A percentile compares a stretch with the other conserved stretches of the same genome.
Evolutionary conservation across 2,797 vertebrate genomes (phyloP).

Genomic region (Pipistrellus pipistrellus): DNA sequence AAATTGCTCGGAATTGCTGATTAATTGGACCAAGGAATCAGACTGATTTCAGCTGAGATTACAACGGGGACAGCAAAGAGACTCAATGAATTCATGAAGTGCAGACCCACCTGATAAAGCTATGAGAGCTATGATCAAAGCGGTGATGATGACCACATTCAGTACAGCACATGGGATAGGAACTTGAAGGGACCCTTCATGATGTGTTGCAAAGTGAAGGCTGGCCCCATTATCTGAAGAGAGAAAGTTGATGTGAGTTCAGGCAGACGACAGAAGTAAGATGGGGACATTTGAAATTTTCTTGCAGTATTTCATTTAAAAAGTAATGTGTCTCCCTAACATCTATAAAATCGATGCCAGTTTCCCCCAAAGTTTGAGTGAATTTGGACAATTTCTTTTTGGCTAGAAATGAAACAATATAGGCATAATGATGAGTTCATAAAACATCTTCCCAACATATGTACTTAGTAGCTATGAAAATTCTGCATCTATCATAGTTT

Average conservation of each 20-base stretch:
- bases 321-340: not conserved
- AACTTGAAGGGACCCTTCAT: conserved; percentile 74
- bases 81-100: not conserved
- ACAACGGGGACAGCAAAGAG: not conserved
- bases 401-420: not conserved
- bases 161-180: conserved; percentile 66
- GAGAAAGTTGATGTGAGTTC: not conserved
- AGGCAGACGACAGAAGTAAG: not conserved
- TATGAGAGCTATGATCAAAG: conserved; percentile 51
- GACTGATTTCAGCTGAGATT: not conserved
- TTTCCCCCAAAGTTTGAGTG: not conserved
- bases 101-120: conserved; percentile 69
- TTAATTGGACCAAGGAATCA: not conserved
- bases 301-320: not conserved
- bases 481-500: not conserved
- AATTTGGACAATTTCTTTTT: not conserved
- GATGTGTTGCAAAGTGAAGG: not conserved
- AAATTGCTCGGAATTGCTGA: not conserved
- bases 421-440: not conserved
- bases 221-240: conserved; percentile 34
- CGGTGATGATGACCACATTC: conserved; percentile 45
- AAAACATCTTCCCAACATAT: not conserved
- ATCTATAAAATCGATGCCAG: not conserved
- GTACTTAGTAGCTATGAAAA: not conserved
- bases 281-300: not conserved